Conservation (phyloP, 2,113 vertebrate genomes). For the Sigmodon hispidus region DNA sequence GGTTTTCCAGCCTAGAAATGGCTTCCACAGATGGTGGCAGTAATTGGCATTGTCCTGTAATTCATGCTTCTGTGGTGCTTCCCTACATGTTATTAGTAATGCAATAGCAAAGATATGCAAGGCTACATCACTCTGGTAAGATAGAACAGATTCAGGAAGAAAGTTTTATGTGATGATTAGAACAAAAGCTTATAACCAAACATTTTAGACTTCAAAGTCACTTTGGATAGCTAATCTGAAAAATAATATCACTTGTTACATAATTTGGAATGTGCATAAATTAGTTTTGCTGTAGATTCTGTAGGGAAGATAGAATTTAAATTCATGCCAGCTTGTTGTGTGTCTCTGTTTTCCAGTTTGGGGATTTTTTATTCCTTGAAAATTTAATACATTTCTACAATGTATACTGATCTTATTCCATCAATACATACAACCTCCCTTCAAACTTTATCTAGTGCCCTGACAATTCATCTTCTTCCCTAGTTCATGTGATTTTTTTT, state of each 20-base stretch:
- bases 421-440: background rate
- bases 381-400: background rate
- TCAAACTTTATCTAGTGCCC: no score
- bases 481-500: background rate
- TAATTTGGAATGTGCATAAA: background rate
- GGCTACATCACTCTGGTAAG: background rate
- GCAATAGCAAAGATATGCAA: background rate
- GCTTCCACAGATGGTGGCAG: background rate
- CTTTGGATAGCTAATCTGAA: background rate
- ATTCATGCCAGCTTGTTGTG: background rate
- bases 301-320: background rate
- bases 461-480: accelerated
- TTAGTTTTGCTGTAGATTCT: background rate
- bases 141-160: background rate
- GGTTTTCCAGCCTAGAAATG: background rate
- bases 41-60: background rate
- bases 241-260: background rate
- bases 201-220: background rate
- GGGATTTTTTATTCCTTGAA: background rate
- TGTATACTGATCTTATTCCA: no score
- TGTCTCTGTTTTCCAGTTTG: background rate
- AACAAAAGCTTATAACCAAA: background rate
- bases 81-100: background rate
- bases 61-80: background rate
- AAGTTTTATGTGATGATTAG: background rate